These are phyloP conservation scores for Balearica regulorum DNA, from an alignment of 2,797 vertebrate species.

Conservation along the genomic window DNA sequence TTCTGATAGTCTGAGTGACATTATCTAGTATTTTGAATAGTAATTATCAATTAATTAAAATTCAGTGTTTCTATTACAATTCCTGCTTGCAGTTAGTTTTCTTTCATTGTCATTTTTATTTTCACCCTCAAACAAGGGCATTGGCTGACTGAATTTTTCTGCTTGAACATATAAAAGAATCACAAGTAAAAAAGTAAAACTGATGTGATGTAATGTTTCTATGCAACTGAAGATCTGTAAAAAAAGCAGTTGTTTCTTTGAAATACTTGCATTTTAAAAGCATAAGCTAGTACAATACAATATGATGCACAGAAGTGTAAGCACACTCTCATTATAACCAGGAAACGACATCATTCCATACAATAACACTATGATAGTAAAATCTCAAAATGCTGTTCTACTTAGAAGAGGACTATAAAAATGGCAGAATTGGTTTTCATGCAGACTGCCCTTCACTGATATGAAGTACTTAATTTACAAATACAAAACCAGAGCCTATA, in stretches of 20 bases:
- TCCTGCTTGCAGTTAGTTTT: background rate
- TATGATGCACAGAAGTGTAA: background rate
- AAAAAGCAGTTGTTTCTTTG: background rate
- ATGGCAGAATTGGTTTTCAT: background rate
- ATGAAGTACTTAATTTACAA: background rate
- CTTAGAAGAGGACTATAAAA: background rate
- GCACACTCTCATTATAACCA: background rate
- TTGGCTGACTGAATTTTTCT: background rate
- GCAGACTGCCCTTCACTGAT: background rate
- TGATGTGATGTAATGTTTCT: background rate
- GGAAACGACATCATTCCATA: background rate
- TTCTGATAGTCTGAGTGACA: background rate
- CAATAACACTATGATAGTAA: background rate
- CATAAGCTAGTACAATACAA: background rate
- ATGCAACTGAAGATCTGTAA: background rate
- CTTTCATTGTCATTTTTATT: background rate
- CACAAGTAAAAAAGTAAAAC: background rate
- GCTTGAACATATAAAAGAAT: background rate
- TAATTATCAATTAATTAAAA: slow-evolving; percentile 18
- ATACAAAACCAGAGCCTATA: background rate
- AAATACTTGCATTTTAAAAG: background rate
- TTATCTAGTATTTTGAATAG: background rate
- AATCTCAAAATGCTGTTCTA: background rate
- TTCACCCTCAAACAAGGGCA: background rate
- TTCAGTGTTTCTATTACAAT: background rate